Percentiles rank a stretch among this genome's conserved stretches.
Evolutionary conservation across 2,113 vertebrate genomes (phyloP).

Genomic region (Panthera leo): DNA sequence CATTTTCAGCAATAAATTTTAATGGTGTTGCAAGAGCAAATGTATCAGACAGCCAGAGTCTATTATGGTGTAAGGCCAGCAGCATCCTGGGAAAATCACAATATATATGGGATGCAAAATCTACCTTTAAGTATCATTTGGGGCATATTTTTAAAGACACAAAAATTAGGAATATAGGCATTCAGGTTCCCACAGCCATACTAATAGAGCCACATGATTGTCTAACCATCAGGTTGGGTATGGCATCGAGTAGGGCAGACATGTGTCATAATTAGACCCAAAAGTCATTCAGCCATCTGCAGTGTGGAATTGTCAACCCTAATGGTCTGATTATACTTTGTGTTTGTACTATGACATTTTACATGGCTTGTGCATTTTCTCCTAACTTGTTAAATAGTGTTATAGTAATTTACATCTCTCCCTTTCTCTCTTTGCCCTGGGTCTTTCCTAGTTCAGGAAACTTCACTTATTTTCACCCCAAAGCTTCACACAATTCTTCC

Average conservation of each 20-base stretch:
- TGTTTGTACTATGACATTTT: slow-evolving; percentile 35
- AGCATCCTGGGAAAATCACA: slow-evolving; percentile 50
- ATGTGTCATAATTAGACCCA: slow-evolving; percentile 26
- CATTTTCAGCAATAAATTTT: slow-evolving; percentile 62
- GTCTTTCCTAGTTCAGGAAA: background rate
- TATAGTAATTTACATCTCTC: background rate
- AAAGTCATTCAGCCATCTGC: slow-evolving; percentile 68
- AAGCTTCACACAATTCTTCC: background rate
- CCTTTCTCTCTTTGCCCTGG: background rate
- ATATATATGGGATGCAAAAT: background rate
- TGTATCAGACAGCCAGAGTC: slow-evolving; percentile 40
- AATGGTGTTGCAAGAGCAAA: slow-evolving; percentile 49
- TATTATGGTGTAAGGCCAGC: background rate
- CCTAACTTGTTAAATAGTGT: background rate
- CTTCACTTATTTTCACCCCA: background rate
- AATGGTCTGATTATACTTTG: slow-evolving; percentile 7
- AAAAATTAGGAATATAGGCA: slow-evolving; percentile 52
- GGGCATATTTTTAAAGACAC: slow-evolving; percentile 60
- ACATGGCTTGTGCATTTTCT: background rate
- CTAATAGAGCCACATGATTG: slow-evolving; percentile 50
- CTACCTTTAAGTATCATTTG: slow-evolving; percentile 38
- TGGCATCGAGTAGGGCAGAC: background rate
- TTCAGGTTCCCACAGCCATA: slow-evolving; percentile 54
- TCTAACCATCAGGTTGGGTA: slow-evolving; percentile 56
- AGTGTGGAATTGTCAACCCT: background rate